Evolutionary conservation across 1,140 invertebrate species (phyloP).

Genomic region (Rhynchophorus ferrugineus): DNA sequence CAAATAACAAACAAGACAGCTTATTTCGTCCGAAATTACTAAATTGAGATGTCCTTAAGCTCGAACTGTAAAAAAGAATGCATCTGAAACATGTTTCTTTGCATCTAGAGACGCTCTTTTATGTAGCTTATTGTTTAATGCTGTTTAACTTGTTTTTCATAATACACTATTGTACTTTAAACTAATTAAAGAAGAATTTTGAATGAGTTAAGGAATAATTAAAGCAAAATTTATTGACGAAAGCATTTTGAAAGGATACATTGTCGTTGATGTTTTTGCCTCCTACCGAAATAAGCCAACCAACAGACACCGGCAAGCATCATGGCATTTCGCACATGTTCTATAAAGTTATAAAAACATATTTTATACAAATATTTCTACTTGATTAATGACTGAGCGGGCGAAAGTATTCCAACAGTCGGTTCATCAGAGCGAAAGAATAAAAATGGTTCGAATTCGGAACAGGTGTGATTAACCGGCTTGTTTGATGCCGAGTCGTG

Average conservation of each 20-base stretch:
- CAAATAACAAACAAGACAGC: no score
- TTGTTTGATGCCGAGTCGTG: constrained; percentile 22
- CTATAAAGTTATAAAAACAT: constrained; percentile 20
- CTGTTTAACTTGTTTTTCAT: no score
- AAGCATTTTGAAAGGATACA: neutral
- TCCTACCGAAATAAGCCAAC: neutral
- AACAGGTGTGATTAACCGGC: constrained; percentile 26
- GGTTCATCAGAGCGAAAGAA: constrained; percentile 25
- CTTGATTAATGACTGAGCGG: constrained; percentile 20
- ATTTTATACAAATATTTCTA: constrained; percentile 22
- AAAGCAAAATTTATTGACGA: neutral
- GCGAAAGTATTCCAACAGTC: constrained; percentile 17
- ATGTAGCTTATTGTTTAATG: no score
- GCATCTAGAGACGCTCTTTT: no score
- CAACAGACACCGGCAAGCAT: neutral
- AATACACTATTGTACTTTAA: neutral
- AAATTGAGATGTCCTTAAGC: no score
- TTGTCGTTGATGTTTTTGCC: constrained; percentile 1
- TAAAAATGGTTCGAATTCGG: constrained; percentile 24
- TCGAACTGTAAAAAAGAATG: no score
- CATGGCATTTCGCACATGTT: constrained; percentile 8
- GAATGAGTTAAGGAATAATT: neutral
- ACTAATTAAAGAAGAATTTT: neutral
- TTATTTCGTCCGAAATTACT: no score
- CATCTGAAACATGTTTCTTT: no score